Base-by-base conservation (phyloP, 2,797 vertebrate genomes). In the Rhynchotus rufescens region DNA sequence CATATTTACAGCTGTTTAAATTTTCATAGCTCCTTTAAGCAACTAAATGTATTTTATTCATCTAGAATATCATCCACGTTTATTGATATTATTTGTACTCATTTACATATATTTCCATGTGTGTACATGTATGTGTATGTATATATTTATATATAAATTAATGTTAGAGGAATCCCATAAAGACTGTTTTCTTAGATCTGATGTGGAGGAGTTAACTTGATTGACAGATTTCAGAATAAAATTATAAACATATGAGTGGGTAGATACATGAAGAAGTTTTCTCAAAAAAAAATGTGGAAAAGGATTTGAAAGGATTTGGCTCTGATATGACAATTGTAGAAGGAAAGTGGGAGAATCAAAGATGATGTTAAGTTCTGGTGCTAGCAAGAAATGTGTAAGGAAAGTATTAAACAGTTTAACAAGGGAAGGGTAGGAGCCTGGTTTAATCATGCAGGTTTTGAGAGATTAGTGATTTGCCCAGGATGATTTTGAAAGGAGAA, bases 401-500 rank as follows among this genome's bases (percentile, higher is more conserved):
- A 69, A 73, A 67, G 36, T 5, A 83, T 89, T 60, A 75, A 30
- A 36, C 10, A 34, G 56, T 67, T 60, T 61, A 57, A 79, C 23
- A 87, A 56, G 2, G 4, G 30, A 85, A 64, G 42, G 28, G 65
- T 88, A 22, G 62, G 32, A 74, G 4, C 36, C 25, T 66, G 8
- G 20, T 69, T 92, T 66, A 88, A 16, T 64, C 44, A 92, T 62
- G 4, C 20, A 65, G 17, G 11, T 80, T 92, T 84, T 77, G 62
- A 90, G 51, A 77, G 62, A 65, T 78, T 68, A 71, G 25, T 66
- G 54, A 94, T 36, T 30, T 67, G 25, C 28, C 56, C 84, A 88
- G 77, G 3, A 49, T 74, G 54, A 75, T n/a, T 84, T 71, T 52
- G 26, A 72, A 89, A 83, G n/a, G 71, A 59, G 25, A 51, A 16